phyloP scores from a whole-genome alignment of 2,797 vertebrate species.

The Artibeus jamaicensis region DNA sequence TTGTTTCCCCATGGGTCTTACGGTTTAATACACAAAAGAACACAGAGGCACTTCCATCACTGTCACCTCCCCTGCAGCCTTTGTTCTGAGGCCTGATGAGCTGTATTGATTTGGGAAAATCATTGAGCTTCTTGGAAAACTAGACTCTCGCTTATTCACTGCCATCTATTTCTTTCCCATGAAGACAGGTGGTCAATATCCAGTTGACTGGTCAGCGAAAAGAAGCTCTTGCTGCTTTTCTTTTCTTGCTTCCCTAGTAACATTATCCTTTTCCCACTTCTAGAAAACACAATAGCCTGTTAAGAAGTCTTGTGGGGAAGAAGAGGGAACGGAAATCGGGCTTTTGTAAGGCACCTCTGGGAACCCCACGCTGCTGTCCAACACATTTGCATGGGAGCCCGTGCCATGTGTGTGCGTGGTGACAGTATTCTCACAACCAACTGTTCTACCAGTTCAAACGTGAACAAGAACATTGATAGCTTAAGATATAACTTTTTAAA shows the following conservation, averaged over 20 bases:
- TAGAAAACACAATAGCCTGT: slow-evolving; percentile 49
- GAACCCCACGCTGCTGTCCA: background rate
- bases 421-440: background rate
- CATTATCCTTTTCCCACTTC: slow-evolving; percentile 70
- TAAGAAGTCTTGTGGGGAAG: slow-evolving; percentile 58
- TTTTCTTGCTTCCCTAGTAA: slow-evolving; percentile 76
- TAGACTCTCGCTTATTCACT: slow-evolving; percentile 85
- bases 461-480: background rate
- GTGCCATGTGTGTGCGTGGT: background rate
- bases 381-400: background rate
- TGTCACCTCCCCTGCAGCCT: slow-evolving; percentile 80
- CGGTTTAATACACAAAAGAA: slow-evolving; percentile 84
- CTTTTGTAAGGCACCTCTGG: background rate
- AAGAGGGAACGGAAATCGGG: slow-evolving; percentile 50
- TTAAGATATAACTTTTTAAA: background rate
- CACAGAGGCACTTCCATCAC: slow-evolving; percentile 83
- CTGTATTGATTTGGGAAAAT: slow-evolving; percentile 87
- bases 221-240: slow-evolving; percentile 79
- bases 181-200: slow-evolving; percentile 88
- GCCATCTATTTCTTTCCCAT: slow-evolving; percentile 84
- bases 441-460: background rate
- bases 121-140: slow-evolving; percentile 87
- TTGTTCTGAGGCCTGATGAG: slow-evolving; percentile 87
- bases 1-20: slow-evolving; percentile 73
- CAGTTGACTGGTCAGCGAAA: slow-evolving; percentile 83